Evolutionary conservation across 2,888 invertebrate genomes (phyloP).

Genomic region (Acanthoscelides obtectus): DNA sequence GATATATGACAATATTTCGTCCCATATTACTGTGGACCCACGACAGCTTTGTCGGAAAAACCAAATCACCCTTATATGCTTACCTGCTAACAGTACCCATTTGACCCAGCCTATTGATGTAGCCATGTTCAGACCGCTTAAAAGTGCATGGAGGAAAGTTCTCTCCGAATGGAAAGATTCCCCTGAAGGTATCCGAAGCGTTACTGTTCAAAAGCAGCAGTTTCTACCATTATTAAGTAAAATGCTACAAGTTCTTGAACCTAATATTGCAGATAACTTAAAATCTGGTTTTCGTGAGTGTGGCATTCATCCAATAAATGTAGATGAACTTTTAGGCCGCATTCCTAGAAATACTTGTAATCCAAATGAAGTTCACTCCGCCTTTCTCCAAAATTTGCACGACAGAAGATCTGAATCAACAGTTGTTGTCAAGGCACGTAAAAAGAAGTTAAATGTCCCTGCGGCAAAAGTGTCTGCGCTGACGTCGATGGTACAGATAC

Average conservation of each 20-base stretch:
- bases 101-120: constrained; percentile 9
- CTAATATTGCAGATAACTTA: constrained; percentile 9
- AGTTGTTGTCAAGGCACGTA: constrained; percentile 4
- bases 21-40: constrained; percentile 2
- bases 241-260: constrained; percentile 6
- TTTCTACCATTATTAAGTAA: constrained; percentile 1
- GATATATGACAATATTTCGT: constrained; percentile 8
- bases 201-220: background rate
- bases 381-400: constrained; percentile 6
- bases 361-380: constrained; percentile 6
- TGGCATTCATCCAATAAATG: constrained; percentile 10
- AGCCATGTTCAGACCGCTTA: constrained; percentile 3
- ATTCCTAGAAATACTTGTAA: constrained; percentile 9
- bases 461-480: constrained; percentile 2
- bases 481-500: background rate
- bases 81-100: background rate
- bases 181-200: background rate
- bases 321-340: constrained; percentile 8
- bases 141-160: background rate
- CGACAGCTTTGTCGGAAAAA: background rate
- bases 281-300: constrained; percentile 12
- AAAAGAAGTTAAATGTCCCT: constrained; percentile 9
- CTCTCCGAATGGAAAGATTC: constrained; percentile 1
- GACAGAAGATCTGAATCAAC: constrained; percentile 9
- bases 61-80: background rate